Evolutionary conservation across 2,888 invertebrate species (phyloP).

Genomic region (Harpalus rubripes): DNA sequence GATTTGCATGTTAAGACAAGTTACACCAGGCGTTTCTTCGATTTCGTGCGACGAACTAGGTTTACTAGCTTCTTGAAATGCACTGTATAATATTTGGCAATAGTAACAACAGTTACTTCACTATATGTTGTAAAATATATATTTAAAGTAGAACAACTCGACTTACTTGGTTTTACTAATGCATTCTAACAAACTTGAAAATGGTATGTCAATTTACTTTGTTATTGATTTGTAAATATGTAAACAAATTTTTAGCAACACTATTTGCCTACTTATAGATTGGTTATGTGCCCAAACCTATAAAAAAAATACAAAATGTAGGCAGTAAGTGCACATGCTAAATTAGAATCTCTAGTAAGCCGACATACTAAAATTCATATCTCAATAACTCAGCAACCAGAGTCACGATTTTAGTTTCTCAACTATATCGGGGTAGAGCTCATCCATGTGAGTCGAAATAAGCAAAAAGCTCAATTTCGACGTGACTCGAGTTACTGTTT

Average conservation of each 20-base stretch:
- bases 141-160: conserved; percentile 7
- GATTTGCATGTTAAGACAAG: background rate
- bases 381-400: conserved; percentile 3
- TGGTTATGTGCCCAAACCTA: background rate
- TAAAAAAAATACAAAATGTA: conserved; percentile 11
- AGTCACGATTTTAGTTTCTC: conserved; percentile 13
- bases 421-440: no score
- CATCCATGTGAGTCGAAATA: no score
- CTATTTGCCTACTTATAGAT: background rate
- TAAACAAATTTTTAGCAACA: background rate
- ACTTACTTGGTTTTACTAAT: conserved; percentile 15
- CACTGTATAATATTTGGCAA: background rate
- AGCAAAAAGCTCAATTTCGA: conserved; percentile 10
- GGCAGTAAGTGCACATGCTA: conserved; percentile 7
- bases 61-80: background rate
- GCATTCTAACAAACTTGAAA: conserved; percentile 13
- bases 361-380: conserved; percentile 3
- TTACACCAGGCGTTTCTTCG: background rate
- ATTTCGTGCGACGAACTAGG: background rate
- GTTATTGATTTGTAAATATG: background rate
- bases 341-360: background rate
- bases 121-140: background rate
- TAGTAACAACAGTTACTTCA: no score
- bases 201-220: conserved; percentile 10
- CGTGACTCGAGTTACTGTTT: conserved; percentile 6